Conservation (phyloP, 2,888 invertebrate genomes). For the Plagiodera versicolora region DNA sequence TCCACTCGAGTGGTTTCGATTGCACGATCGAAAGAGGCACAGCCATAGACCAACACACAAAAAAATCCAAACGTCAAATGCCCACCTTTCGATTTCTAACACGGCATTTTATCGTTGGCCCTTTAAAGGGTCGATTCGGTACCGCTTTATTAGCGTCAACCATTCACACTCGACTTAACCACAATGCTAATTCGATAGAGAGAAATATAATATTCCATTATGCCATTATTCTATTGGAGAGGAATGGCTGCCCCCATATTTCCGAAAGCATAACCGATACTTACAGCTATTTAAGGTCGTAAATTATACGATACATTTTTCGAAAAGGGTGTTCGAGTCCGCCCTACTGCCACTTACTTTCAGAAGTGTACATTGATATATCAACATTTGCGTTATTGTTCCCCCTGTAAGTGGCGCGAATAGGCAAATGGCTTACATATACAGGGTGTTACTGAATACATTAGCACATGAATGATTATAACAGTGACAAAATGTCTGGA, state of each 20-base stretch:
- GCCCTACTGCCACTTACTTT: constrained; percentile 40
- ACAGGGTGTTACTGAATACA: too few relatives aligned
- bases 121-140: constrained; percentile 42
- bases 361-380: constrained; percentile 44
- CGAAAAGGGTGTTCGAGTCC: constrained; percentile 36
- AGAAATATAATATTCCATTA: constrained; percentile 47
- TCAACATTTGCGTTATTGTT: constrained; percentile 45
- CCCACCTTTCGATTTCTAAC: constrained; percentile 5
- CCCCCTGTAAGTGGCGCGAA: background rate
- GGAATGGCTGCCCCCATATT: constrained; percentile 37
- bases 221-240: constrained; percentile 45
- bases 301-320: constrained; percentile 45
- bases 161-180: constrained; percentile 49
- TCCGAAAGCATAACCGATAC: constrained; percentile 49
- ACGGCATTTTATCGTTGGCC: constrained; percentile 28
- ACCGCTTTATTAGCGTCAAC: constrained; percentile 52
- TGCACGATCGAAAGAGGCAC: constrained; percentile 21
- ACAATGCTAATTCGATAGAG: constrained; percentile 52
- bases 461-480: too few relatives aligned
- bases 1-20: background rate
- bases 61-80: constrained; percentile 28
- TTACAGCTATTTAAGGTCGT: constrained; percentile 38
- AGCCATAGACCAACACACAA: constrained; percentile 17
- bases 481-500: too few relatives aligned
- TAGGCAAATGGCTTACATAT: too few relatives aligned